Evolutionary conservation across 1,140 invertebrate species (phyloP).

Genomic region (Pollicipes pollicipes): DNA sequence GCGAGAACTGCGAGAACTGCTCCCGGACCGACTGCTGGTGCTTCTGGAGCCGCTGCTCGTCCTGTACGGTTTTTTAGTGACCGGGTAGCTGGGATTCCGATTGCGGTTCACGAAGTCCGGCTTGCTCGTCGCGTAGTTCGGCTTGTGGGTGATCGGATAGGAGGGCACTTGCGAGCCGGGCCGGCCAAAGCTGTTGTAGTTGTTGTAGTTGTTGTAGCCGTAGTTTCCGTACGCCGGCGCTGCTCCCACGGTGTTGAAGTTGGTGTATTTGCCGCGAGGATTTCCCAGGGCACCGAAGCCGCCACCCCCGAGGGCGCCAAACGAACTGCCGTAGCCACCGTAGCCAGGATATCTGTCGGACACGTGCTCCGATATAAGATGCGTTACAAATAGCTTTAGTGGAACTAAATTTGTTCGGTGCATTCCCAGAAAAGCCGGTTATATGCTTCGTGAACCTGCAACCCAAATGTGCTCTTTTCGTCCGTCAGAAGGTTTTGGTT

Average conservation of each 20-base stretch:
- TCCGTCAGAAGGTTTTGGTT: no score
- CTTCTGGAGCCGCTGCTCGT: no score
- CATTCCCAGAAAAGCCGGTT: no score
- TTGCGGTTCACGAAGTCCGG: not conserved
- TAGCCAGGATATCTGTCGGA: not conserved
- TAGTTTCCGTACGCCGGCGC: not conserved
- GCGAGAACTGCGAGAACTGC: no score
- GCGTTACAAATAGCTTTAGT: no score
- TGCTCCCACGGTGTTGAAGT: not conserved
- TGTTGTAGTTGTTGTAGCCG: not conserved
- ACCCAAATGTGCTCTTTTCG: no score
- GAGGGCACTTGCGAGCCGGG: not conserved
- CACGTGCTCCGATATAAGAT: no score
- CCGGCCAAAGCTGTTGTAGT: not conserved
- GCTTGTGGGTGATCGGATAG: conserved; percentile 3
- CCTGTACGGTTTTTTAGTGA: not conserved
- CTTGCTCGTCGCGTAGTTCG: not conserved
- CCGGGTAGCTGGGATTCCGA: conserved; percentile 1
- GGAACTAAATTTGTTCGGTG: no score
- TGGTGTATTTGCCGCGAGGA: not conserved
- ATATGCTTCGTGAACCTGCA: no score
- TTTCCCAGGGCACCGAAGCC: not conserved
- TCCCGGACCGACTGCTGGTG: no score
- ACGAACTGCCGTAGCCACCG: not conserved
- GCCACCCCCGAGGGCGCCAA: not conserved